These are phyloP conservation scores for Oryzias javanicus DNA, from an alignment of 2,113 vertebrate genomes.

Conservation along the genomic window DNA sequence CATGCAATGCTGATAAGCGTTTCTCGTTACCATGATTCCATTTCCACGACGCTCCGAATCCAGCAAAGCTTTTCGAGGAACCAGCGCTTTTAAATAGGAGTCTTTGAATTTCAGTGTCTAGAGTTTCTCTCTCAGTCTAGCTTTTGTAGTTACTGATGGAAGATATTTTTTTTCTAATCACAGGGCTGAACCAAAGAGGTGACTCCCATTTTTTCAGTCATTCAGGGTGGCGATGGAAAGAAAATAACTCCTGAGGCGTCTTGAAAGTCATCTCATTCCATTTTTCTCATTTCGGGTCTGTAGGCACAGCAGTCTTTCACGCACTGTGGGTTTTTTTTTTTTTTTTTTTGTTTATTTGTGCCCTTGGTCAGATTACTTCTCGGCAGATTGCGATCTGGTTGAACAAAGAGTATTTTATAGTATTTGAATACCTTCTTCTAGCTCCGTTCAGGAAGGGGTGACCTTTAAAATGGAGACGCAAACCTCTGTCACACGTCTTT, in stretches of 20 bases:
- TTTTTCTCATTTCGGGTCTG: conserved; percentile 50
- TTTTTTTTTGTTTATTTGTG: conserved; percentile 40
- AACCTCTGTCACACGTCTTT: conserved; percentile 47
- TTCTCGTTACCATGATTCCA: conserved; percentile 20
- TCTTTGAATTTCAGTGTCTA: conserved; percentile 48
- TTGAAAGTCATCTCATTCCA: conserved; percentile 48
- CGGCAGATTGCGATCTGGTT: conserved; percentile 42
- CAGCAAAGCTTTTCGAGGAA: conserved; percentile 23
- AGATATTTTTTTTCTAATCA: conserved; percentile 43
- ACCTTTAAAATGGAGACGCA: conserved; percentile 60
- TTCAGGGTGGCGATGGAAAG: conserved; percentile 33
- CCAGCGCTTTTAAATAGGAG: conserved; percentile 47
- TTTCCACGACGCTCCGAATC: conserved; percentile 25
- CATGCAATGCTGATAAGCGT: conserved; percentile 12
- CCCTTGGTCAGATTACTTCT: conserved; percentile 31
- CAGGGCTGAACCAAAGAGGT: conserved; percentile 70
- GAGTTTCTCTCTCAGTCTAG: conserved; percentile 22
- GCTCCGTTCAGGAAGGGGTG: conserved; percentile 35
- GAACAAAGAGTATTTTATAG: conserved; percentile 35
- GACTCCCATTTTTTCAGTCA: conserved; percentile 26
- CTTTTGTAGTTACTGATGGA: conserved; percentile 18
- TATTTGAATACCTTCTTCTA: conserved; percentile 44
- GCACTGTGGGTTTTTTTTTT: conserved; percentile 51
- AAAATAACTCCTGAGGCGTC: conserved; percentile 47
- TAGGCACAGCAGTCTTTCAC: conserved; percentile 47